Conservation (phyloP, 2,888 invertebrate genomes). For the Epinotia brunnichana region DNA sequence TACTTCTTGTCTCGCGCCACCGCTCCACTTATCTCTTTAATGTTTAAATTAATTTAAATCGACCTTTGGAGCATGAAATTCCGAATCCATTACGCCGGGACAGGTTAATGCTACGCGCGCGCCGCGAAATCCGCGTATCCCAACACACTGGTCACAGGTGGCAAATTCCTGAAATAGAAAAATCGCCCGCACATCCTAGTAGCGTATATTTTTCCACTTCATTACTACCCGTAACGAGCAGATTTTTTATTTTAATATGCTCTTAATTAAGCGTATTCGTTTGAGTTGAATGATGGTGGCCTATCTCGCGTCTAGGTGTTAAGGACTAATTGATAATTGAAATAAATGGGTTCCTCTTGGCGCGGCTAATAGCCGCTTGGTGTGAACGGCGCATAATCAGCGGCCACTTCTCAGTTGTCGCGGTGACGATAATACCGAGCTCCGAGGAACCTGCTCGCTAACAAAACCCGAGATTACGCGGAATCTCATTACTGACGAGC, state of each 20-base stretch:
- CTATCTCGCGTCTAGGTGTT: constrained; percentile 75
- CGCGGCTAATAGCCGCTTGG: constrained; percentile 66
- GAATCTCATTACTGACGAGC: constrained; percentile 68
- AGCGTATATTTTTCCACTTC: constrained; percentile 63
- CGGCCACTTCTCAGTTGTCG: constrained; percentile 77
- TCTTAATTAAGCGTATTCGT: constrained; percentile 66
- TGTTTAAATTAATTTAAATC: constrained; percentile 80
- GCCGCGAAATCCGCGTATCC: constrained; percentile 62
- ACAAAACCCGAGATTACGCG: constrained; percentile 70
- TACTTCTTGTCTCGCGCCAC: constrained; percentile 63
- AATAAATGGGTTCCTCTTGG: constrained; percentile 66
- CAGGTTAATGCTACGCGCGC: constrained; percentile 71
- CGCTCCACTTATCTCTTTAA: constrained; percentile 70
- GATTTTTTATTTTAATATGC: constrained; percentile 75
- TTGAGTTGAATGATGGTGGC: constrained; percentile 59
- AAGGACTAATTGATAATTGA: constrained; percentile 77
- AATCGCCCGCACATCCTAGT: constrained; percentile 51
- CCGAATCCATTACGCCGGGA: constrained; percentile 74
- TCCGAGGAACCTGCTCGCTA: constrained; percentile 57
- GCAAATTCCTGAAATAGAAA: constrained; percentile 68
- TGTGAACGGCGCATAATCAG: constrained; percentile 73
- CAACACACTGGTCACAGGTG: constrained; percentile 64
- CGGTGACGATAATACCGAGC: constrained; percentile 66
- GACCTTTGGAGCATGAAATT: constrained; percentile 76
- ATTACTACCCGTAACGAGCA: constrained; percentile 64